Evolutionary conservation across 2,888 invertebrate species (phyloP), one percentile per base, ranked within the genome.

Genomic region (Scrobipalpa costella): DNA sequence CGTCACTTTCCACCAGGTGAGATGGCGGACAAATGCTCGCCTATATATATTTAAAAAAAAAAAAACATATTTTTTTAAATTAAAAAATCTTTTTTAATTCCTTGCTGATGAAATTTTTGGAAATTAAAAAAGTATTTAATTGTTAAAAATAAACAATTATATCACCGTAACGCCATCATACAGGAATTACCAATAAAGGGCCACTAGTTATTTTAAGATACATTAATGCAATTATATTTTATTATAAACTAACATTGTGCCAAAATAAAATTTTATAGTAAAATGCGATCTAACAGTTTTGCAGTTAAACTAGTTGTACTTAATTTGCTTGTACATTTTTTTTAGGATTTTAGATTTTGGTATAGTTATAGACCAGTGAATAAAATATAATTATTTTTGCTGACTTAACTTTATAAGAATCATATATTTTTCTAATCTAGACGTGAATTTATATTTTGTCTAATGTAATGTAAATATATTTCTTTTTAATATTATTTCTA

Each of bases 181-280:
- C 9, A 50, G n/a, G 61, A 62, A 66, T 67, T 69, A 68, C 69
- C 69, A 70, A 65, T 66, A 67, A 64, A 57, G 59, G 59, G 59
- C 38, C 57, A 64, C 21, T 61, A 65, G 44, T 61, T 61, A 36
- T 62, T 52, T 44, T 57, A 58, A 61, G 44, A 57, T 60, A 60
- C 49, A 38, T 27, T 60, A 61, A 58, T 63, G 55, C 49, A 65
- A 63, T 57, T 62, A 27, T 63, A 47, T 19, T 58, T 62, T 63
- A 58, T 44, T 44, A 44, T 44, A 66, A 69, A 80, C 74, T 84
- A 85, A 83, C 78, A 72, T 73, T 74, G 85, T 85, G 85, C 84
- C 85, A 86, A 85, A 83, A 76, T 78, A 71, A 74, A 70, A 69
- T n/a, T 67, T 65, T 68, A 69, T 66, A 61, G 50, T 13, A 36